Evolutionary conservation across 2,888 invertebrate genomes (phyloP).

Genomic region (Luperina testacea): DNA sequence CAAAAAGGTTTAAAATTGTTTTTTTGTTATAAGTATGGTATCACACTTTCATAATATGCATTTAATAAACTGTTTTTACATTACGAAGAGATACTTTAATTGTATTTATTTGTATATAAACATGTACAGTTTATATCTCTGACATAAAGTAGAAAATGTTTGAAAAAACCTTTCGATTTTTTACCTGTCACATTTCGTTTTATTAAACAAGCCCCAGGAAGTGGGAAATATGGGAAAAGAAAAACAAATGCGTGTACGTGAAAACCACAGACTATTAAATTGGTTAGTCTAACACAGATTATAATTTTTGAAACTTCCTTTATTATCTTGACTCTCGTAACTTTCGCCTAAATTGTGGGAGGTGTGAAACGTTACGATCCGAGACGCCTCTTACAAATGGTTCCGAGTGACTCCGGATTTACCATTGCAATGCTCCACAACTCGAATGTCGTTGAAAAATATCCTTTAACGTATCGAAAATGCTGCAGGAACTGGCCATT

Average conservation of each 20-base stretch:
- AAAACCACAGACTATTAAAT: not conserved
- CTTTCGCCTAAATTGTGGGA: constrained; percentile 62
- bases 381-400: constrained; percentile 73
- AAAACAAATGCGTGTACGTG: not conserved
- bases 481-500: constrained; percentile 33
- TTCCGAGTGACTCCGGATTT: constrained; percentile 69
- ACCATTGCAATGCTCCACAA: constrained; percentile 66
- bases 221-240: not conserved
- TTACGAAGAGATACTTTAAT: too few relatives aligned
- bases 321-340: not conserved
- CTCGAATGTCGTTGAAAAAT: constrained; percentile 61
- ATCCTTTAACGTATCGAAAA: constrained; percentile 23
- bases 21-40: too few relatives aligned
- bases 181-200: not conserved
- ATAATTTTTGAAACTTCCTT: not conserved
- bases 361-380: constrained; percentile 72
- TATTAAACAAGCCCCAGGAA: not conserved
- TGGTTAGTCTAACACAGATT: not conserved
- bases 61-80: too few relatives aligned
- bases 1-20: too few relatives aligned
- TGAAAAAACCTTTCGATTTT: not conserved
- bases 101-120: too few relatives aligned
- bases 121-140: not conserved
- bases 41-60: too few relatives aligned
- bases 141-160: not conserved